Percentiles rank a stretch among this genome's conserved stretches.
These are phyloP conservation scores for Genyomyrus donnyi DNA, from an alignment of 2,113 vertebrate species.

Conservation along the genomic window DNA sequence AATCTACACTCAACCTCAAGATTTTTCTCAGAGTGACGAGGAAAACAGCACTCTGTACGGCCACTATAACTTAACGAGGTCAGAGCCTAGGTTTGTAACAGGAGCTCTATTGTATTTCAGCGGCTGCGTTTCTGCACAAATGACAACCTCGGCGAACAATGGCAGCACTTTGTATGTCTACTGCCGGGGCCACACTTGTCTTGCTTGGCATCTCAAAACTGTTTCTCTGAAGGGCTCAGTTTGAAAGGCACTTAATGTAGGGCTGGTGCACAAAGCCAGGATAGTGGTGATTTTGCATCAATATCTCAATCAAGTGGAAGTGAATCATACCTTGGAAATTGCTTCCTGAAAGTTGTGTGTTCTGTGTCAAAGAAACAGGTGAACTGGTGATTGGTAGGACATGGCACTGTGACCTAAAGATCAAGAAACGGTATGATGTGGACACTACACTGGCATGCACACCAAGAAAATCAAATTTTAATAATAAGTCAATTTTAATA, in stretches of 20 bases:
- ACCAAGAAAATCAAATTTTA: too few relatives aligned
- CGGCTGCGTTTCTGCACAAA: not conserved
- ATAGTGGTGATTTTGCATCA: not conserved
- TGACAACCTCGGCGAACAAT: not conserved
- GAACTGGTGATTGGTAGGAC: not conserved
- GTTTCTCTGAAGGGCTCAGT: not conserved
- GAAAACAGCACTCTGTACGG: not conserved
- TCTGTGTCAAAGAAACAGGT: not conserved
- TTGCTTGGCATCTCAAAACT: not conserved
- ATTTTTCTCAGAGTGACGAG: not conserved
- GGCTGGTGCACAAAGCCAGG: not conserved
- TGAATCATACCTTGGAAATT: not conserved
- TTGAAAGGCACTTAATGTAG: not conserved
- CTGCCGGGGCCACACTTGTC: not conserved
- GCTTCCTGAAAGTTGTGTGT: not conserved
- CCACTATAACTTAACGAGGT: not conserved
- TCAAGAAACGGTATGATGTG: not conserved
- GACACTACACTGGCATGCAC: too few relatives aligned
- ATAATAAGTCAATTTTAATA: too few relatives aligned
- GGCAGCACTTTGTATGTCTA: not conserved
- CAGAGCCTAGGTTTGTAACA: not conserved
- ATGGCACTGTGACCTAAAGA: not conserved
- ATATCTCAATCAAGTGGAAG: not conserved
- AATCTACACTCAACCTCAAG: not conserved
- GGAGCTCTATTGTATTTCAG: not conserved